Evolutionary conservation across 2,113 vertebrate genomes (phyloP).

Genomic region (Silurus glanis): DNA sequence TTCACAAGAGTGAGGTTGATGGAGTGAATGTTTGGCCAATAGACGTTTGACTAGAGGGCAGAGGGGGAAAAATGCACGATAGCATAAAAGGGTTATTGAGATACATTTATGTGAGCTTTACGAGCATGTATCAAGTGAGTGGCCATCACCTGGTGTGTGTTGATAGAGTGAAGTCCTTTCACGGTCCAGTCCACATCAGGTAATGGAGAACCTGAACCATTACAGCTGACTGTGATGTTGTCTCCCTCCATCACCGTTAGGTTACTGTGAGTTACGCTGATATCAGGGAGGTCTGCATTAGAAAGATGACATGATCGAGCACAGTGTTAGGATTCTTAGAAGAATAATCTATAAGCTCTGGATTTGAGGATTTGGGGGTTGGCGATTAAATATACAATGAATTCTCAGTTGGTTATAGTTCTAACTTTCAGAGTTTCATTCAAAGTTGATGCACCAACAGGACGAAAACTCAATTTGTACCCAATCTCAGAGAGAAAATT

Average conservation of each 20-base stretch:
- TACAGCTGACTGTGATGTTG: slow-evolving; percentile 91
- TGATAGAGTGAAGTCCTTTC: slow-evolving; percentile 88
- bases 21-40: slow-evolving; percentile 93
- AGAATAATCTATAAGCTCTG: not conserved
- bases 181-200: slow-evolving; percentile 98
- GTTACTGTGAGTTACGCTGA: slow-evolving; percentile 92
- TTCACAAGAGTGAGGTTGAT: slow-evolving; percentile 95
- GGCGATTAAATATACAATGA: not conserved
- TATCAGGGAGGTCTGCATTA: slow-evolving; percentile 87
- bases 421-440: not conserved
- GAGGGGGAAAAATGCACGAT: not conserved
- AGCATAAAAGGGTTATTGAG: not conserved
- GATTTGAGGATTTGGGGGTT: not conserved
- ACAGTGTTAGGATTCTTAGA: slow-evolving; percentile 7
- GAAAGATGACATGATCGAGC: not conserved
- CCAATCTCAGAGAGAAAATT: not conserved
- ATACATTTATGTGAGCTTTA: not conserved
- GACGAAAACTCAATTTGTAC: not conserved
- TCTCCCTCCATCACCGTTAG: slow-evolving; percentile 88
- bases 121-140: not conserved
- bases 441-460: not conserved
- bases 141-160: slow-evolving; percentile 88
- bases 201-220: slow-evolving; percentile 87
- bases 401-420: not conserved
- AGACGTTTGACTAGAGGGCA: slow-evolving; percentile 83